Base-by-base conservation (phyloP, 2,113 vertebrate genomes). In the Hydrolagus affinis region DNA sequence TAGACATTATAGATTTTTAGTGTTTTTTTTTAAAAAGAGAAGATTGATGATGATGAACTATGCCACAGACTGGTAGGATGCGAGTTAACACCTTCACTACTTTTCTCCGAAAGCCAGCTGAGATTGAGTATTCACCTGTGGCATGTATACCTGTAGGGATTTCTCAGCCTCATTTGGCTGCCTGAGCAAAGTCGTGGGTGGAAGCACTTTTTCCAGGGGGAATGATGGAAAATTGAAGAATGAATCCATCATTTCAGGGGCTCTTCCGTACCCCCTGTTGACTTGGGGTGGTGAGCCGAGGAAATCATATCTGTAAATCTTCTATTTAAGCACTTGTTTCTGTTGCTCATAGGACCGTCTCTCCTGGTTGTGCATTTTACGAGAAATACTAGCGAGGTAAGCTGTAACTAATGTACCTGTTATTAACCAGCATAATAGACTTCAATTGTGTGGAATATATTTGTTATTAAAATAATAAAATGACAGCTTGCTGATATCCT, bases 281-380 rank as follows among this genome's bases (percentile, higher is more conserved):
- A 10, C 19, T 19, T 30, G 70, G 25, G 30, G 25, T n/a, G 11
- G 25, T 71, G 11, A n/a, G 25, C 30, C 28, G 25, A 14, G 25
- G 25, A 72, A 72, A 28, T 56, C 44, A 56, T 21, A 56, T 75
- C 2, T 75, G 11, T 11, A 56, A 11, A 10, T 21, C 32, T 56
- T 21, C 1, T 56, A 30, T 14, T 32, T 19, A 83, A 66, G 62
- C 15, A 28, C 30, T 32, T 75, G 72, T 75, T 85, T 85, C 23
- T 71, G 71, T 76, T 76, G 59, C 64, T 70, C 2, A 85, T 76
- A 97, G 97, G 97, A 97, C 89, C 94, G 97, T 88, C 90, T 94
- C 11, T 96, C 96, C 9, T 97, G 97, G 96, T 94, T 98, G 86
- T 94, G 93, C 85, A 89, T 86, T 60, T 88, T 97, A 83, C 95